Base-by-base conservation (phyloP, 2,113 vertebrate species). In the Mugil cephalus region DNA sequence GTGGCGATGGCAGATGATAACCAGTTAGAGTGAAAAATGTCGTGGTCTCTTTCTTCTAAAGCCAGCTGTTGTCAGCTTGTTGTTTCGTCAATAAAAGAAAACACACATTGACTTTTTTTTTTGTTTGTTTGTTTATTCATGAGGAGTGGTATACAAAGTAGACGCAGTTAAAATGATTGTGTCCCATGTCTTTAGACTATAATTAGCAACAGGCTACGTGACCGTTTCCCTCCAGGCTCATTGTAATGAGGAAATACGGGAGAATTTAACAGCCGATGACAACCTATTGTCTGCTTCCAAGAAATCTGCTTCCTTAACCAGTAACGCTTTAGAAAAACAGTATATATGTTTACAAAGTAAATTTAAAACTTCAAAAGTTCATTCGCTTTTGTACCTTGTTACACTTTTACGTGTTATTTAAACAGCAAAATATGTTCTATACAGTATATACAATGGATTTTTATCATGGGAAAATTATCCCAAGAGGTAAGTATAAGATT, bases 41-140 rank as follows among this genome's bases (percentile, higher is more conserved):
- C 24, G 36, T 15, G 1, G 0, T 34, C 54, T 54, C 71, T 38
- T 72, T 38, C 40, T 21, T 48, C 40, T 30, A 71, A 50, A 75
- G 36, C 14, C 14, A 35, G 62, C 17, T 47, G 62, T 82, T 69
- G 77, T 84, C 1, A 60, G 60, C 35, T 81, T 62, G 5, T 36
- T 21, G 54, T 84, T 88, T 90, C 83, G 75, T 81, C 79, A 93
- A 90, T 90, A 90, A 90, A 91, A 88, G 2, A 0, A 55, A 51
- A 59, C 9, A 46, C 1, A 1, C 4, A 1, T 0, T 54, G 11
- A 1, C 15, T 69, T 10, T 4, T 21, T 62, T 65, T 9, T 1
- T 79, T 60, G 10, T 1, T n/a, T 55, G 58, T 8, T 8, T n/a
- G n/a, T 83, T 90, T 72, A 68, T 80, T 87, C 1, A 47, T 40